Base-by-base conservation (phyloP, 2,113 vertebrate species). In the Pachycephala philippinensis region DNA sequence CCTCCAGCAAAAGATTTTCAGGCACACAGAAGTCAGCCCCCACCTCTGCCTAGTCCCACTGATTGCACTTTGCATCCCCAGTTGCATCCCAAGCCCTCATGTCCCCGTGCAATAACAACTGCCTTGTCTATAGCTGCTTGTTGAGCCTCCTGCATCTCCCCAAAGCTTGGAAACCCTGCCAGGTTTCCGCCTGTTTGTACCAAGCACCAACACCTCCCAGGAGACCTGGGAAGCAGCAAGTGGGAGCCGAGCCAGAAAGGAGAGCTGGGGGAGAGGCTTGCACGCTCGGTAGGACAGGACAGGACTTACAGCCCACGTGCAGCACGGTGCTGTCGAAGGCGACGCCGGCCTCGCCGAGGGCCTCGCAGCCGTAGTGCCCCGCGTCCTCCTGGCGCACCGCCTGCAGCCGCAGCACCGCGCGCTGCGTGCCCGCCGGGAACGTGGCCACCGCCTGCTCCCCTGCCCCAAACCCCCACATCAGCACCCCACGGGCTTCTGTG, bases 261-360 rank as follows among this genome's bases (percentile, higher is more conserved):
- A 31, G 35, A 37, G 13, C 2, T 1, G 68, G 1, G 19, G 14
- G 12, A 49, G 1, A 3, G n/a, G 47, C 15, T 10, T 0, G 18
- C 21, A 35, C 0, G 0, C 27, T 4, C 0, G 0, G 53, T 0
- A 17, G 50, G 9, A 49, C 4, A 15, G 45, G 3, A 3, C 20
- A 54, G 23, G 10, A 97, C 98, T 99, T 95, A 99, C 99, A 89
- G 68, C 99, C 99, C 72, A 99, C 98, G 5, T 98, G 97, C 97
- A 99, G 97, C 27, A 13, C 84, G 40, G 99, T 97, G 21, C 88
- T 85, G 4, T 98, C 97, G 5, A 97, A 94, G 28, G 98, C 90
- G 0, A 82, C 65, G 3, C 99, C 98, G 2, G 98, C 96, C 70
- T 98, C 90, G 9, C 97, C 98, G 11, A 98, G 97, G 2, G 99